Evolutionary conservation across 2,888 invertebrate genomes (phyloP).

Genomic region (Chrysolina oricalcia): DNA sequence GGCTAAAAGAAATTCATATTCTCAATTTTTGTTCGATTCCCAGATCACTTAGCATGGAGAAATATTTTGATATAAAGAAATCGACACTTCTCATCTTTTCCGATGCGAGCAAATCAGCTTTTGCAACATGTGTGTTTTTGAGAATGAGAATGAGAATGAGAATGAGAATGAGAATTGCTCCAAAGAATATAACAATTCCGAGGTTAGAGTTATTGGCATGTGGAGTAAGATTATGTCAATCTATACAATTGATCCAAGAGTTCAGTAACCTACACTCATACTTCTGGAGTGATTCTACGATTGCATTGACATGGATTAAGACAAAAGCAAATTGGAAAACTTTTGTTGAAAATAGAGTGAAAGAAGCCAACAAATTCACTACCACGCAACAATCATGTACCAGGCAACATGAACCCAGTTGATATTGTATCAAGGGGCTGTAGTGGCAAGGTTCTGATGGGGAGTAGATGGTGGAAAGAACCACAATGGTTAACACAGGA

Average conservation of each 20-base stretch:
- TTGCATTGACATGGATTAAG: constrained; percentile 20
- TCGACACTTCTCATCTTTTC: too few species aligned
- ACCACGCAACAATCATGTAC: background rate
- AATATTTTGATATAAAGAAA: too few species aligned
- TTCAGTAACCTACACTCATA: background rate
- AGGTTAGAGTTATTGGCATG: background rate
- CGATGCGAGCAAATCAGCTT: too few species aligned
- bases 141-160: too few species aligned
- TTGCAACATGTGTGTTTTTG: too few species aligned
- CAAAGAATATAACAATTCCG: background rate
- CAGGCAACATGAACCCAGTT: background rate
- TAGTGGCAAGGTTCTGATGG: too few species aligned
- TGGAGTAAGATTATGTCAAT: background rate
- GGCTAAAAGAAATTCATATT: too few species aligned
- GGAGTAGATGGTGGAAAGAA: background rate
- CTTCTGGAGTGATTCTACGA: constrained; percentile 25
- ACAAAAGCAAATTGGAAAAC: constrained; percentile 23
- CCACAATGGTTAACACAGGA: constrained; percentile 5
- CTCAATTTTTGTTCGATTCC: too few species aligned
- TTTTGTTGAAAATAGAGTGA: constrained; percentile 21
- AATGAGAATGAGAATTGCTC: background rate
- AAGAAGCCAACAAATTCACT: background rate
- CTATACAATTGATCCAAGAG: background rate
- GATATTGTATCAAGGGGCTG: constrained; percentile 12
- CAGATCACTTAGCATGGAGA: too few species aligned